Conservation (phyloP, 2,113 vertebrate genomes). For the Tetrax tetrax region DNA sequence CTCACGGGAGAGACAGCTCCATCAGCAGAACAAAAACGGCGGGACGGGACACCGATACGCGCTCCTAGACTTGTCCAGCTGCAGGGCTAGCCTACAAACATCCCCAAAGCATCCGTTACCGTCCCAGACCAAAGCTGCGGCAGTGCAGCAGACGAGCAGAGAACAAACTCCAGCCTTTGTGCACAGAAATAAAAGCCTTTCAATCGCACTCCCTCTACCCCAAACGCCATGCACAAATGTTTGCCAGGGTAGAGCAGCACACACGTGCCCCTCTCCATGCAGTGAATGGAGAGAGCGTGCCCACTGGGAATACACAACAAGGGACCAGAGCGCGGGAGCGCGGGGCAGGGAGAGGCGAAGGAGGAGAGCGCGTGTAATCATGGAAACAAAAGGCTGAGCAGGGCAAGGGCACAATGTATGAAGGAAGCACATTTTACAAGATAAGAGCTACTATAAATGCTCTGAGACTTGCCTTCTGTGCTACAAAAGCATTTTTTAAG, state of each 20-base stretch:
- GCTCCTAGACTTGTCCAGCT: background rate
- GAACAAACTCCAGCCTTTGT: background rate
- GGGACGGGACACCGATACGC: background rate
- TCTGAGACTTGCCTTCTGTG: background rate
- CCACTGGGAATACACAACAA: background rate
- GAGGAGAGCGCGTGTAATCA: background rate
- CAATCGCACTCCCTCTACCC: background rate
- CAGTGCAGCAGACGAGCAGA: background rate
- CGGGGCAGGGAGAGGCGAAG: background rate
- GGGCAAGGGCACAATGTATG: background rate
- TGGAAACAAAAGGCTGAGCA: background rate
- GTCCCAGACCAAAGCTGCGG: background rate
- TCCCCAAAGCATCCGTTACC: background rate
- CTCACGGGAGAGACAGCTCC: background rate
- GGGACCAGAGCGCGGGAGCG: background rate
- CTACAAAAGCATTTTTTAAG: background rate
- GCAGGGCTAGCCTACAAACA: background rate
- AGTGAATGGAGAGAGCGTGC: background rate
- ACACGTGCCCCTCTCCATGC: background rate
- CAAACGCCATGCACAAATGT: accelerated
- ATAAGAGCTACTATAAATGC: background rate
- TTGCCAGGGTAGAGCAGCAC: background rate
- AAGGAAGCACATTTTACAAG: background rate
- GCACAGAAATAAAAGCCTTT: background rate
- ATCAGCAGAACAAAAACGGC: background rate